Percentiles rank a stretch among this genome's conserved stretches.
phyloP scores from a whole-genome alignment of 2,113 vertebrate genomes.

The Strix uralensis region DNA sequence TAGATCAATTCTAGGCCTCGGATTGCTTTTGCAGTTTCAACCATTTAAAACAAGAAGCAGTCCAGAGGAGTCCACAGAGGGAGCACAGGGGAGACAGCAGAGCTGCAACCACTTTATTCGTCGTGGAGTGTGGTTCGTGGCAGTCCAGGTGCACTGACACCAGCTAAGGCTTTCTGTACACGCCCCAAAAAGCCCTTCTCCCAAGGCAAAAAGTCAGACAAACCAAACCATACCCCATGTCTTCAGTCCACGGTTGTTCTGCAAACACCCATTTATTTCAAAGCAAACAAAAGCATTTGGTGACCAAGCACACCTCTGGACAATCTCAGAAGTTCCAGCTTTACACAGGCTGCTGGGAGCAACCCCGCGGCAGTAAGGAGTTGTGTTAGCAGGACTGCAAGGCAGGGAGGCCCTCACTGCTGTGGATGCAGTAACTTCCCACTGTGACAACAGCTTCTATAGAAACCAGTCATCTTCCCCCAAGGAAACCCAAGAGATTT shows the following conservation, averaged over 20 bases:
- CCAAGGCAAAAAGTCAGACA: not conserved
- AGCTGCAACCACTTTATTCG: not conserved
- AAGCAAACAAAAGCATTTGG: not conserved
- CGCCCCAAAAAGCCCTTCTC: not conserved
- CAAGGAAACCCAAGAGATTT: not conserved
- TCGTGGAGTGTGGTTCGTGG: not conserved
- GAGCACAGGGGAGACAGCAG: not conserved
- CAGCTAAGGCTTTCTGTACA: not conserved
- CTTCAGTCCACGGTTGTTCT: not conserved
- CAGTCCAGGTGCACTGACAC: not conserved
- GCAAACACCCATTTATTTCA: not conserved
- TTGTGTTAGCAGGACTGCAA: not conserved
- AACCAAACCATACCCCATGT: not conserved
- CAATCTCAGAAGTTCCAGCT: not conserved
- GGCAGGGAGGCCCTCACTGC: not conserved
- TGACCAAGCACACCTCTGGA: fast-evolving
- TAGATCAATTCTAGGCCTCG: not conserved
- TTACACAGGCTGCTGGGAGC: not conserved
- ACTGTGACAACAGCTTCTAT: not conserved
- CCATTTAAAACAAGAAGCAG: not conserved
- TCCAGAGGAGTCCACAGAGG: not conserved
- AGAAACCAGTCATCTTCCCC: not conserved
- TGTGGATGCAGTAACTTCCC: not conserved
- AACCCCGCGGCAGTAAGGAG: not conserved
- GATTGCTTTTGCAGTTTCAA: not conserved